Conservation (phyloP, 1,140 invertebrate species). For the Monomorium pharaonis region DNA sequence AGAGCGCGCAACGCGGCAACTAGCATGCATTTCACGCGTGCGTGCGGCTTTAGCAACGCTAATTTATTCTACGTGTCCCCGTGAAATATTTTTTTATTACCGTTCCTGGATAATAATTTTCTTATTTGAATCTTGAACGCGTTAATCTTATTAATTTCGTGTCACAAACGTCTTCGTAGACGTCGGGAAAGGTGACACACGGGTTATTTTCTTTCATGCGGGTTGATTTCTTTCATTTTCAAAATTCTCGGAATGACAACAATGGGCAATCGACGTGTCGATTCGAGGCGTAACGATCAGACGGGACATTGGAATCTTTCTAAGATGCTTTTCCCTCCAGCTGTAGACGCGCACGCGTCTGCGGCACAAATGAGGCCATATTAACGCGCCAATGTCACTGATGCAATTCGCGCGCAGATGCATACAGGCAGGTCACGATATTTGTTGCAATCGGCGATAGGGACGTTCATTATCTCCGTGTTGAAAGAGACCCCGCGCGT, state of each 20-base stretch:
- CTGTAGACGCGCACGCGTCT: not conserved
- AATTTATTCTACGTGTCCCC: not conserved
- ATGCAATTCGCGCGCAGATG: slow-evolving; percentile 38
- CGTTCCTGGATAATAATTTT: not conserved
- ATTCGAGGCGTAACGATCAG: not conserved
- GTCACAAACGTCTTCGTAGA: not conserved
- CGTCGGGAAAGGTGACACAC: not conserved
- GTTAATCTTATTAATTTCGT: not conserved
- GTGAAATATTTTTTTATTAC: not conserved
- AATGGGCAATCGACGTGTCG: not conserved
- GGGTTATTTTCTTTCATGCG: not conserved
- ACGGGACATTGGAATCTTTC: not conserved
- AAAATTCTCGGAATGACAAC: not conserved
- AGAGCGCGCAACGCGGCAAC: not conserved
- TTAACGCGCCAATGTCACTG: slow-evolving; percentile 43
- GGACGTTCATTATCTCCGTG: slow-evolving; percentile 23
- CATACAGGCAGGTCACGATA: slow-evolving; percentile 33
- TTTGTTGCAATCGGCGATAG: slow-evolving; percentile 38
- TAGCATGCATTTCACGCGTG: not conserved
- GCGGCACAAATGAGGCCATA: slow-evolving; percentile 38
- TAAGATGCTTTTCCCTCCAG: not conserved
- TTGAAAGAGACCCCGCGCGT: slow-evolving; percentile 24
- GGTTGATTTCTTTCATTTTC: not conserved
- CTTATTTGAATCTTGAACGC: not conserved
- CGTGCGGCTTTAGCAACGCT: not conserved